A percentile compares a stretch with the other conserved stretches of the same genome.
Conservation (phyloP, 2,888 invertebrate genomes). For the Iselma pallidipennis region DNA sequence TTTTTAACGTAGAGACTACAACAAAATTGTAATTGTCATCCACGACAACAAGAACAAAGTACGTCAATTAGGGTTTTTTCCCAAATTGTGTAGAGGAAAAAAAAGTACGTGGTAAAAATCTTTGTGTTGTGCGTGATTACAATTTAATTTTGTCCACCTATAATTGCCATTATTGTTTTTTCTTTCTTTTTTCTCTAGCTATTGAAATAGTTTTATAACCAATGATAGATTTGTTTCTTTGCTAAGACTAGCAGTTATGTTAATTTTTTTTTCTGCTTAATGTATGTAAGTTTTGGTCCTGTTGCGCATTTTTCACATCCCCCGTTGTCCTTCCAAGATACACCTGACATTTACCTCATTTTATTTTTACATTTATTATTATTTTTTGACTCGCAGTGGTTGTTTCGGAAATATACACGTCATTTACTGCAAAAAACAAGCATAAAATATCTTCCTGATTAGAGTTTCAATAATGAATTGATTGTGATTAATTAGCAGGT, state of each 20-base stretch:
- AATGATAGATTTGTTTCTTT: slow-evolving; percentile 15
- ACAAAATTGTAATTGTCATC: slow-evolving; percentile 17
- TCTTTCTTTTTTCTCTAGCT: slow-evolving; percentile 7
- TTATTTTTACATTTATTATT: slow-evolving; percentile 26
- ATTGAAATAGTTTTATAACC: slow-evolving; percentile 19
- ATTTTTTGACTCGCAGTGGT: slow-evolving; percentile 18
- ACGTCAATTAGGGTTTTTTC: not conserved
- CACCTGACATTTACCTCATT: slow-evolving; percentile 30
- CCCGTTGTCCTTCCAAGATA: not conserved
- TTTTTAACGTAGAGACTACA: not conserved
- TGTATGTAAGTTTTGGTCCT: no score
- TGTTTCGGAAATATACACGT: not conserved
- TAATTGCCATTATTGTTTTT: not conserved
- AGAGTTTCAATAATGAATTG: not conserved
- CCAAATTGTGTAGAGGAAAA: no score
- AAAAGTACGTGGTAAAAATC: not conserved
- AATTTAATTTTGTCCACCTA: not conserved
- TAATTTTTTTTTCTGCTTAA: not conserved
- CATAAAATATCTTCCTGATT: not conserved
- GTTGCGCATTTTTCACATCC: not conserved
- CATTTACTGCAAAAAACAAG: slow-evolving; percentile 7
- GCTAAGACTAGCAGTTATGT: not conserved
- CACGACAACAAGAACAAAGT: not conserved
- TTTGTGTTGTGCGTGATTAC: not conserved
- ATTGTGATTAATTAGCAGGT: slow-evolving; percentile 26